Conservation (phyloP, 2,113 vertebrate species). For the Carettochelys insculpta region DNA sequence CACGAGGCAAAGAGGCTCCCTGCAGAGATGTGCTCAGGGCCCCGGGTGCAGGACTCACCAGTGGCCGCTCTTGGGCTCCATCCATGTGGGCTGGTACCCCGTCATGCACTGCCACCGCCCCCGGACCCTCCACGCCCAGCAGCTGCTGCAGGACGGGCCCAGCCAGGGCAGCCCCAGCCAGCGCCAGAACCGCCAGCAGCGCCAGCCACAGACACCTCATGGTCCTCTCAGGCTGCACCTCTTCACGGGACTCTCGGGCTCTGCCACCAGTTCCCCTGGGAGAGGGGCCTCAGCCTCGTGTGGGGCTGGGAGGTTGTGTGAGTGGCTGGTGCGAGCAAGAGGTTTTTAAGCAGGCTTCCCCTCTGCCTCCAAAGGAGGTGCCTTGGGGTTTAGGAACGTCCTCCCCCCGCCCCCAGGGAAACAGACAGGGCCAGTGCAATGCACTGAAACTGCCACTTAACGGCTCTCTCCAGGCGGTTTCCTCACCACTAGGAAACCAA, state of each 20-base stretch:
- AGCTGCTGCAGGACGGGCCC: not conserved
- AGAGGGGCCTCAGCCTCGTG: not conserved
- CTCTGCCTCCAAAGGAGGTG: not conserved
- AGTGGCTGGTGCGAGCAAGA: fast-evolving
- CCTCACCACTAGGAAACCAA: fast-evolving
- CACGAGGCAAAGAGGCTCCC: not conserved
- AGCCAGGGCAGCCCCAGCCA: not conserved
- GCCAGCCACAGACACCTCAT: not conserved
- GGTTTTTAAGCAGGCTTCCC: not conserved
- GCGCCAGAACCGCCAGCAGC: not conserved
- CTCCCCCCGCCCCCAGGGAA: not conserved
- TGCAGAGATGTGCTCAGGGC: not conserved
- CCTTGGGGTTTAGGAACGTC: not conserved
- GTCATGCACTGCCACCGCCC: not conserved
- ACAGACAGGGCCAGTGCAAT: not conserved
- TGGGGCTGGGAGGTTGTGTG: not conserved
- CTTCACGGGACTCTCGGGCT: not conserved
- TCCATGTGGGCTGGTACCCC: not conserved
- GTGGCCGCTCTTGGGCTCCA: too few species aligned
- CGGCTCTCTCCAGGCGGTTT: fast-evolving
- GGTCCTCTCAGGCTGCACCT: not conserved
- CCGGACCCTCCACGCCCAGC: not conserved
- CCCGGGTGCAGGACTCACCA: not conserved
- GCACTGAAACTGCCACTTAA: not conserved
- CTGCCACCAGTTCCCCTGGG: not conserved